phyloP scores from a whole-genome alignment of 2,113 vertebrate genomes.

The Leptobrachium leishanense region DNA sequence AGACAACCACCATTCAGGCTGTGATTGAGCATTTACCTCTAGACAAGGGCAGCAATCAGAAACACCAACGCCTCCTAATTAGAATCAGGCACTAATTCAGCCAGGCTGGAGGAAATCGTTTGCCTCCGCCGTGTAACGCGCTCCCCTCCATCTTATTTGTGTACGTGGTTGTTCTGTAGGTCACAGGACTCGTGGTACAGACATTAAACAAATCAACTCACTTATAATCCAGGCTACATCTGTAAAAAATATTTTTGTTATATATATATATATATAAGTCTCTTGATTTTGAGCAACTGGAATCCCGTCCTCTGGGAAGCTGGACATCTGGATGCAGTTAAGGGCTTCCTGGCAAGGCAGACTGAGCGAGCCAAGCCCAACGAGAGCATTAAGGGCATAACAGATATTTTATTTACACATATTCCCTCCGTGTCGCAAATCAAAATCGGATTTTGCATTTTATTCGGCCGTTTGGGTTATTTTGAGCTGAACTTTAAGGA shows the following conservation, averaged over 20 bases:
- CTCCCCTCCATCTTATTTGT: neutral
- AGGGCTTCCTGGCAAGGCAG: neutral
- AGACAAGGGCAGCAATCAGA: too few species aligned
- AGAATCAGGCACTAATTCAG: neutral
- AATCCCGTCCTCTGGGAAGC: neutral
- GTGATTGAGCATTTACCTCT: too few species aligned
- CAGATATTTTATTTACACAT: neutral
- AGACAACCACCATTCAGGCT: too few species aligned
- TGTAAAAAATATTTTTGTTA: neutral
- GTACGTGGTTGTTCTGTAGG: neutral
- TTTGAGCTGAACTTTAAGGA: neutral
- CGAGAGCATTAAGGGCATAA: neutral
- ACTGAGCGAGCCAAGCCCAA: neutral
- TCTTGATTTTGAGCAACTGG: neutral
- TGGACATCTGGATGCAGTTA: slow-evolving; percentile 18
- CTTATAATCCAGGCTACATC: neutral
- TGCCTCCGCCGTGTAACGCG: neutral
- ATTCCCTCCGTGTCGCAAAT: neutral
- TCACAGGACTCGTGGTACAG: neutral
- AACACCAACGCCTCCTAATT: too few species aligned
- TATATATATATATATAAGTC: neutral
- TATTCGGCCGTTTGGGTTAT: neutral
- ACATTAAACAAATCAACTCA: neutral
- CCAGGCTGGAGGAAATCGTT: neutral
- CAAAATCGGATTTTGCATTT: neutral